phyloP scores from a whole-genome alignment of 2,113 vertebrate genomes.

The Cebidichthys violaceus region DNA sequence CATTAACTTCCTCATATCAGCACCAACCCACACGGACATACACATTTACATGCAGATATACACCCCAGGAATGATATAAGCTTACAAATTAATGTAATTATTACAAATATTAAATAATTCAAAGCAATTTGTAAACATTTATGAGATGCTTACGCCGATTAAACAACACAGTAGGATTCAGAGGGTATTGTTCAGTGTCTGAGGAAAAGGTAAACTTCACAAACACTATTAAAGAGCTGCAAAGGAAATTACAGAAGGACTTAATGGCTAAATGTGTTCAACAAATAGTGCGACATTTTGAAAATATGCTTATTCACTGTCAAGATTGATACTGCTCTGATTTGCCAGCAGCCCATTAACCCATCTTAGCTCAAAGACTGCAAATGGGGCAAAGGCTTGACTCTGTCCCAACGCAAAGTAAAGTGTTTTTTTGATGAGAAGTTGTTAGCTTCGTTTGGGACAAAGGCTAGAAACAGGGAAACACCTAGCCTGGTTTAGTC shows the following conservation, averaged over 20 bases:
- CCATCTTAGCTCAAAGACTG: background rate
- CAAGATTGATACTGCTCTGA: background rate
- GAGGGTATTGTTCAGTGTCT: conserved; percentile 8
- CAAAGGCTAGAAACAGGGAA: background rate
- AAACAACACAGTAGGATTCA: conserved; percentile 8
- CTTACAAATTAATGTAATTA: conserved; percentile 36
- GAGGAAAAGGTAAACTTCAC: background rate
- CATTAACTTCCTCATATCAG: conserved; percentile 34
- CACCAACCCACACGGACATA: conserved; percentile 20
- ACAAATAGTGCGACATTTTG: background rate
- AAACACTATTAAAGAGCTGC: background rate
- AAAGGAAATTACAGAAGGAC: background rate
- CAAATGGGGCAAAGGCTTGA: background rate
- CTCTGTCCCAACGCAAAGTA: background rate
- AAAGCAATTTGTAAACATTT: conserved; percentile 37
- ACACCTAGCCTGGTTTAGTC: background rate
- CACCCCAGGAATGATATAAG: conserved; percentile 14
- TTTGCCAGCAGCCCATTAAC: background rate
- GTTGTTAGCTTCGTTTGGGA: background rate
- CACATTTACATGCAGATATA: conserved; percentile 1
- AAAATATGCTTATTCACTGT: background rate
- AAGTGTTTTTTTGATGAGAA: background rate
- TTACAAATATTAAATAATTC: conserved; percentile 40
- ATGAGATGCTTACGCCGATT: conserved; percentile 19
- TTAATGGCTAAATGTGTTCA: background rate